Base-by-base conservation (phyloP, 2,113 vertebrate genomes). In the Spea multiplicata region DNA sequence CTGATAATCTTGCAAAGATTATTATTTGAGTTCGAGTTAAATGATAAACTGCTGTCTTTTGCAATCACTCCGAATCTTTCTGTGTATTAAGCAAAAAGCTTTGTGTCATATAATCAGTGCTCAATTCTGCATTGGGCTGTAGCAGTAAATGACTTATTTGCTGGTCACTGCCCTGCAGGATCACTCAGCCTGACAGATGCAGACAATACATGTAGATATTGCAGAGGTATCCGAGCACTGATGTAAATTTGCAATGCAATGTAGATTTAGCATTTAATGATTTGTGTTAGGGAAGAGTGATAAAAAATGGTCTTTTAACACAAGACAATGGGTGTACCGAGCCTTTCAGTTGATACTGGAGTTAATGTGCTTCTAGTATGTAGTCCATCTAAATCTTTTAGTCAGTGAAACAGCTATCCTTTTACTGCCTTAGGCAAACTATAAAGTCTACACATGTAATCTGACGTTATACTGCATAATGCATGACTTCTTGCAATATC, bases 371-470 rank as follows among this genome's bases (percentile, higher is more conserved):
- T 50, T 70, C 68, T 48, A 59, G 59, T 46, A 50, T 69, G 55
- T 45, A 62, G 55, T 17, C 67, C 46, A 70, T 76, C 74, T 59
- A 59, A 68, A 69, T 76, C 52, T 76, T 76, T 69, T 69, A 59
- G 52, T 44, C 66, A 76, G 53, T 47, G 53, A 76, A 46, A 69
- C 52, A 67, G 61, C 16, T 70, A 70, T 70, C 75, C 12, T 77
- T 77, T 50, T 62, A 77, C 47, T 44, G 75, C 75, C 75, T 50
- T 17, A 9, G 75, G 75, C 75, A 77, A 62, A 44, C 10, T 62
- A 13, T 62, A 77, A 77, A 61, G 49, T 71, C 46, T 77, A 77
- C 75, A 70, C 75, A 77, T 77, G 67, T 77, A 77, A 4, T 61
- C 75, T 70, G 66, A 48, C 55, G 49, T 50, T 49, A n/a, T 44